Evolutionary conservation across 2,797 vertebrate genomes (phyloP).

Genomic region (Enteromius treurensis): DNA sequence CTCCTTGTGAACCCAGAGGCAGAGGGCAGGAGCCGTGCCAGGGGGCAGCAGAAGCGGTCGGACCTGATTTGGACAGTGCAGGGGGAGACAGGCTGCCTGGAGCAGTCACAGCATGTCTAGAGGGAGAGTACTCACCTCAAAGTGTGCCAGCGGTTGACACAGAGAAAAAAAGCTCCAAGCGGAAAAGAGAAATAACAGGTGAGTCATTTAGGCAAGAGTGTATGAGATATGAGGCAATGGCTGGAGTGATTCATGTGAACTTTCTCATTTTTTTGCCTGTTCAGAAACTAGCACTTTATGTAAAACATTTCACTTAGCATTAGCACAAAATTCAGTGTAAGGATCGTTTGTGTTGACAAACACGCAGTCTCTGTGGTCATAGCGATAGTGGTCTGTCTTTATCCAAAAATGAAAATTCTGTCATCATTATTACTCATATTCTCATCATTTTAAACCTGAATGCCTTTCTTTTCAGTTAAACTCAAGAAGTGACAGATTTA

Average conservation of each 20-base stretch:
- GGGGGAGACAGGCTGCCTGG: conserved; percentile 76
- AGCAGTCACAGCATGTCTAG: conserved; percentile 66
- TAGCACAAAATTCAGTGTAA: not conserved
- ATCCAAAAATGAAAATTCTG: not conserved
- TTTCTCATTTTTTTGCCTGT: not conserved
- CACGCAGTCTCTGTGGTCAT: not conserved
- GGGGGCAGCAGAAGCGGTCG: conserved; percentile 66
- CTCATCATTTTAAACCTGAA: not conserved
- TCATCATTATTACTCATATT: not conserved
- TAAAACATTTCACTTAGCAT: not conserved
- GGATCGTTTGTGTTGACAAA: not conserved
- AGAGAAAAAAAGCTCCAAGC: conserved; percentile 85
- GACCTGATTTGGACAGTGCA: conserved; percentile 73
- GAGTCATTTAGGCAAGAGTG: conserved; percentile 66
- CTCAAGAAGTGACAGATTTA: conserved; percentile 8
- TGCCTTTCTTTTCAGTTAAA: not conserved
- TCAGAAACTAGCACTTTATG: not conserved
- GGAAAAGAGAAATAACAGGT: conserved; percentile 91
- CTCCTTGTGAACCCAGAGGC: conserved; percentile 76
- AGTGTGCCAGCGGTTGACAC: conserved; percentile 75
- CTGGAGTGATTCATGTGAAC: not conserved
- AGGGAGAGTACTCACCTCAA: conserved; percentile 81
- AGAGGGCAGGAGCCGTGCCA: conserved; percentile 77
- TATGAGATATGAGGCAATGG: conserved; percentile 23
- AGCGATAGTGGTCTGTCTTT: not conserved